These are phyloP conservation scores for Ectemnius cavifrons DNA, from an alignment of 2,888 invertebrate genomes.

Conservation along the genomic window DNA sequence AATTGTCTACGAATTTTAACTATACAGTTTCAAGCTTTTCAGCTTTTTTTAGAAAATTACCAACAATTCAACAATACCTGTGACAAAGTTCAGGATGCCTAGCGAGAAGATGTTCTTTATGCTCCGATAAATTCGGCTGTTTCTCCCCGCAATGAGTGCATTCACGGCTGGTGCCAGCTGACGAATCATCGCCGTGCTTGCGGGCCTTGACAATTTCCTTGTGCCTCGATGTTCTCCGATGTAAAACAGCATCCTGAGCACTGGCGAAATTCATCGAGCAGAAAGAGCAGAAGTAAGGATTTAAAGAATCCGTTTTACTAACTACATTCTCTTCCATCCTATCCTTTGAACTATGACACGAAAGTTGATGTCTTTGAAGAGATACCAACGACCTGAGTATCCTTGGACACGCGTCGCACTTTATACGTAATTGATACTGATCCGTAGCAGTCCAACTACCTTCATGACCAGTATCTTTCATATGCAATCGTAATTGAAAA, in stretches of 20 bases:
- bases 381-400: constrained; percentile 83
- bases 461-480: constrained; percentile 79
- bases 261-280: constrained; percentile 84
- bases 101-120: constrained; percentile 82
- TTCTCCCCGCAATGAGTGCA: constrained; percentile 82
- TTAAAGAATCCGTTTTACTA: constrained; percentile 24
- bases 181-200: constrained; percentile 53
- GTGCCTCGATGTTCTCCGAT: constrained; percentile 84
- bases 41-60: no score
- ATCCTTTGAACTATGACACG: constrained; percentile 79
- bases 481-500: constrained; percentile 85
- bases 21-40: no score
- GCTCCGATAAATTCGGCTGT: constrained; percentile 80
- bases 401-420: constrained; percentile 82
- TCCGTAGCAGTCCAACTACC: constrained; percentile 81
- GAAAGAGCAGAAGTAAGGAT: constrained; percentile 83
- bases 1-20: no score
- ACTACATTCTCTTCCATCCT: constrained; percentile 46
- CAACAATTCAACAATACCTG: constrained; percentile 79
- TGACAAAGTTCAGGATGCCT: constrained; percentile 83
- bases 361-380: constrained; percentile 84
- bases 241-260: constrained; percentile 82
- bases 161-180: constrained; percentile 74
- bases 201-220: constrained; percentile 80
- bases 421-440: constrained; percentile 83